phyloP scores from a whole-genome alignment of 2,113 vertebrate genomes.

The Barnardius zonarius region DNA sequence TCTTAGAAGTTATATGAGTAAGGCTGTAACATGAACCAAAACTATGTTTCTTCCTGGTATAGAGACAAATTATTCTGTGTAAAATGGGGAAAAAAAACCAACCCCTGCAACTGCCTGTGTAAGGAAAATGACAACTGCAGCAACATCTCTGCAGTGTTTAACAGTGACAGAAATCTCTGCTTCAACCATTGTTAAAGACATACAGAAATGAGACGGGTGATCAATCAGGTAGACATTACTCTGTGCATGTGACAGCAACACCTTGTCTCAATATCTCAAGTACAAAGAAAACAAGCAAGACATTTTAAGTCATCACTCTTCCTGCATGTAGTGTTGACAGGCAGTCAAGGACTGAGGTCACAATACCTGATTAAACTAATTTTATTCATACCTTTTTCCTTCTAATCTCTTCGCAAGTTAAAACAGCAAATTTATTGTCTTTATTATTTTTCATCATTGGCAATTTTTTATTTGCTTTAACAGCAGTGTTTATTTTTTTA shows the following conservation, averaged over 20 bases:
- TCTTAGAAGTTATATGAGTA: not conserved
- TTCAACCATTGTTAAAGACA: not conserved
- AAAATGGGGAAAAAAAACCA: not conserved
- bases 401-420: not conserved
- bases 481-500: not conserved
- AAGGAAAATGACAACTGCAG: not conserved
- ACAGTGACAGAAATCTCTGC: not conserved
- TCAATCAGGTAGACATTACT: constrained; percentile 1
- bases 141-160: not conserved
- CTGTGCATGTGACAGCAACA: not conserved
- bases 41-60: not conserved
- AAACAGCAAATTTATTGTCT: not conserved
- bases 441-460: not conserved
- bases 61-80: not conserved
- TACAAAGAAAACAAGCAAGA: not conserved
- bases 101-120: not conserved
- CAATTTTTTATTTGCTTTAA: not conserved
- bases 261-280: not conserved
- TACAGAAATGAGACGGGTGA: constrained; percentile 10
- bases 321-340: not conserved
- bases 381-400: not conserved
- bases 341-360: not conserved
- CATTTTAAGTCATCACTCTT: not conserved
- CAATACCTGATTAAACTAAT: not conserved
- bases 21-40: not conserved